A percentile compares a stretch with the other conserved stretches of the same genome.
Conservation (phyloP, 2,113 vertebrate genomes). For the Chaetura pelagica region DNA sequence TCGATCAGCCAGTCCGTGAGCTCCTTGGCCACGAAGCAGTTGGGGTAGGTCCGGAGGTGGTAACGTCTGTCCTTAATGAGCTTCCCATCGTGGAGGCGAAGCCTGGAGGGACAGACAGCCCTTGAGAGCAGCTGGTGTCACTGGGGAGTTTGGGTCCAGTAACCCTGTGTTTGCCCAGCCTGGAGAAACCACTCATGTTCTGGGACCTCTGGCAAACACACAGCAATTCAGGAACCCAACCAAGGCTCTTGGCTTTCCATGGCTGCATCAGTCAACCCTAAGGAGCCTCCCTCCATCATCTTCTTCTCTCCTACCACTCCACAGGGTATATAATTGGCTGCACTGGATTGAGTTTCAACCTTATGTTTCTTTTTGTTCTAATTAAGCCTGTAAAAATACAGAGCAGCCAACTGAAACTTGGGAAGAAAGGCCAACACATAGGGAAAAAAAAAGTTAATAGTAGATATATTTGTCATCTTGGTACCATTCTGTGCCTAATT, state of each 20-base stretch:
- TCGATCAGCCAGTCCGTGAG: constrained; percentile 85
- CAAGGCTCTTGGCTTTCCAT: not conserved
- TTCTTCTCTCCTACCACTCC: not conserved
- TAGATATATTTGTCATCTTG: not conserved
- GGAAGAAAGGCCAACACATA: not conserved
- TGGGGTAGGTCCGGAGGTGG: constrained; percentile 85
- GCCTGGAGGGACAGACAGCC: constrained; percentile 50
- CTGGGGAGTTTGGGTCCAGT: fast-evolving
- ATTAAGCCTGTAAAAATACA: not conserved
- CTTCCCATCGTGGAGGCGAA: constrained; percentile 86
- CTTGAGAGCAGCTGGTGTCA: not conserved
- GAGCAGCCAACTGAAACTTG: not conserved
- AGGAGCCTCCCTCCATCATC: not conserved
- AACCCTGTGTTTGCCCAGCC: not conserved
- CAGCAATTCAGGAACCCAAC: fast-evolving
- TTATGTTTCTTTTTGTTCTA: fast-evolving
- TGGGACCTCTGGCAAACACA: not conserved
- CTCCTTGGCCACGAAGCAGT: constrained; percentile 89
- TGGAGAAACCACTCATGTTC: not conserved
- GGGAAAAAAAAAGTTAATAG: not conserved
- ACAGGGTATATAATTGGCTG: not conserved
- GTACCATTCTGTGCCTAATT: not conserved
- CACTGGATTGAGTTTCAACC: not conserved
- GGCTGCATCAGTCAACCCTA: not conserved
- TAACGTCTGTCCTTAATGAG: constrained; percentile 85